Percentiles rank a stretch among this genome's conserved stretches.
These are phyloP conservation scores for Polypterus bichir DNA, from an alignment of 2,113 vertebrate species.

Conservation along the genomic window DNA sequence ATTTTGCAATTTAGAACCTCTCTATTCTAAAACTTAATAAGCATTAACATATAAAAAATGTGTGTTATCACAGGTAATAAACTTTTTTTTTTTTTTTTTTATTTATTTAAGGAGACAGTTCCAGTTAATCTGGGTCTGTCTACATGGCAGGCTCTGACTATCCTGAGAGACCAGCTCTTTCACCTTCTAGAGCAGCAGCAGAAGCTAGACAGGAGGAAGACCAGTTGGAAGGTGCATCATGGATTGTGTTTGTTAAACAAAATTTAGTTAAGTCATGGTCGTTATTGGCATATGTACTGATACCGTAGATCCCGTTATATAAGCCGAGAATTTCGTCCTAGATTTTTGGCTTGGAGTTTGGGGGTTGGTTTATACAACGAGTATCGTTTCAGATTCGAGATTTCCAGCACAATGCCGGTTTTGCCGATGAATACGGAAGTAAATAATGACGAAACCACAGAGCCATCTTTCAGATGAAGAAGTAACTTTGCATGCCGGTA, in stretches of 20 bases:
- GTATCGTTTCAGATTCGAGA: too few relatives aligned
- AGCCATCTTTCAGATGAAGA: too few relatives aligned
- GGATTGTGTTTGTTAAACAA: not conserved
- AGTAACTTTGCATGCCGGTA: too few relatives aligned
- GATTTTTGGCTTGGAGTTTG: too few relatives aligned
- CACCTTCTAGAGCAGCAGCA: constrained; percentile 71
- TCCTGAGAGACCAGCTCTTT: constrained; percentile 74
- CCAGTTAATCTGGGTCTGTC: constrained; percentile 69
- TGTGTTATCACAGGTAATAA: not conserved
- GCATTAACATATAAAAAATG: not conserved
- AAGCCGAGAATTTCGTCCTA: too few relatives aligned
- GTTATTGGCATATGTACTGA: not conserved
- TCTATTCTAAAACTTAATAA: not conserved
- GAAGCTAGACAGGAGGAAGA: constrained; percentile 45
- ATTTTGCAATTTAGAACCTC: not conserved
- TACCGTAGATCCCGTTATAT: not conserved
- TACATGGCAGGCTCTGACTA: constrained; percentile 71
- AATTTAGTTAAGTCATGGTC: not conserved
- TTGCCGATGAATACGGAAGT: too few relatives aligned
- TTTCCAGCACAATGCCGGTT: too few relatives aligned
- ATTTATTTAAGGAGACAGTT: constrained; percentile 60
- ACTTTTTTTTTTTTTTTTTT: constrained; percentile 5
- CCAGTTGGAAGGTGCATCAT: constrained; percentile 57
- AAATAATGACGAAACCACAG: too few relatives aligned
- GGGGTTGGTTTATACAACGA: too few relatives aligned